Base-by-base conservation (phyloP, 2,797 vertebrate genomes). In the Parauchenoglanis punctatus region DNA sequence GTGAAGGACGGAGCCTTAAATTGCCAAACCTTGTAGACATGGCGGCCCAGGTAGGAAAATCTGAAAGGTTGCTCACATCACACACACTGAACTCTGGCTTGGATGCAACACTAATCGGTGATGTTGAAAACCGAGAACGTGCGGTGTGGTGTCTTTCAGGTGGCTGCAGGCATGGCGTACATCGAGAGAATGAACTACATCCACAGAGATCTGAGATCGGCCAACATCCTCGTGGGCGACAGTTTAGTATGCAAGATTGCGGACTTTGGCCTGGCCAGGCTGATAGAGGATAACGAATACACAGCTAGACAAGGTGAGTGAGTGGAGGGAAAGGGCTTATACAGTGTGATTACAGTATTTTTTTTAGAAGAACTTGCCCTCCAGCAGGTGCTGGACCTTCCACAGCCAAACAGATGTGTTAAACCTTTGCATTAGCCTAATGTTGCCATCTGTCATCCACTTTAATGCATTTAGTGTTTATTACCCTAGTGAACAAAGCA, bases 141-240 rank as follows among this genome's bases (percentile, higher is more conserved):
- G 72, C 86, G 86, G 76, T 0, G 54, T 91, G 86, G 76, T 0
- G 54, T 91, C 89, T 61, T 17, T 87, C 95, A 99, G 99, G 98
- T 99, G 91, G 99, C 99, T 1, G 98, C 98, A 1, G 99, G 98
- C 63, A 99, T 99, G 99, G 99, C 99, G 5, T 99, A 99, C 89
- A 99, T 99, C 0, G 99, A 99, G 94, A 95, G 99, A 89, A 99
- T 99, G 99, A 99, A 99, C 95, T 99, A 99, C 89, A 99, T 99
- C 93, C 99, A 99, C 95, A 96, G 99, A 93, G 99, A 99, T 82
- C 95, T 99, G 90, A 95, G 98, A 15, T 99, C 99, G 35, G 99
- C 99, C 86, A 99, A 99, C 95, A 99, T 99, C 91, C 96, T 99
- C 5, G 99, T 99, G 58, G 98, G 98, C 44, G 99, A 99, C 52